phyloP scores from a whole-genome alignment of 2,888 invertebrate species.

The Andrena bucephala region DNA sequence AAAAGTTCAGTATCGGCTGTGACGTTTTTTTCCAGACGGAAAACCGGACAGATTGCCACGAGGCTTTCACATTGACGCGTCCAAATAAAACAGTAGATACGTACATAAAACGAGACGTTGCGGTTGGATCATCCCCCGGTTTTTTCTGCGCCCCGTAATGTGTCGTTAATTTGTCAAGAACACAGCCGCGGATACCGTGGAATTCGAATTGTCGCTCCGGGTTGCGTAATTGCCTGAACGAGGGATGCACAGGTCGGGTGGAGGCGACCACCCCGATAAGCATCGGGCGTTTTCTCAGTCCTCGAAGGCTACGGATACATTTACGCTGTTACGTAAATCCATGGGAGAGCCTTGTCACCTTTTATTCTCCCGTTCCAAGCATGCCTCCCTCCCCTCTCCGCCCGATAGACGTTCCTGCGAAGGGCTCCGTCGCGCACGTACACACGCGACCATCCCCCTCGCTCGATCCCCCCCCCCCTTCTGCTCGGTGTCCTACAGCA shows the following conservation, averaged over 20 bases:
- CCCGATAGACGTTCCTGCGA: slow-evolving; percentile 22
- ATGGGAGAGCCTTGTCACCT: slow-evolving; percentile 47
- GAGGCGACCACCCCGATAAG: slow-evolving; percentile 9
- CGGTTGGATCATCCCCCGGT: not conserved
- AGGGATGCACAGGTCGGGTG: not conserved
- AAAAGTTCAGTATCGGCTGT: slow-evolving; percentile 27
- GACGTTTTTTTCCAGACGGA: not conserved
- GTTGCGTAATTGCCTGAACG: slow-evolving; percentile 25
- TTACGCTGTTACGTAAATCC: slow-evolving; percentile 56
- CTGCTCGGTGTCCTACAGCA: slow-evolving; percentile 65
- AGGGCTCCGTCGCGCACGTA: slow-evolving; percentile 6
- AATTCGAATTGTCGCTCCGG: slow-evolving; percentile 1
- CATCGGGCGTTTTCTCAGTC: slow-evolving; percentile 8
- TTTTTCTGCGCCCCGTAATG: not conserved
- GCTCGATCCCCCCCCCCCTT: slow-evolving; percentile 48
- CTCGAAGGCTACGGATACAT: slow-evolving; percentile 28
- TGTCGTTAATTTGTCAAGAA: slow-evolving; percentile 19
- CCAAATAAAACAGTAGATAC: not conserved
- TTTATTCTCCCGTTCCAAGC: slow-evolving; percentile 45
- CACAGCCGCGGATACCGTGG: not conserved
- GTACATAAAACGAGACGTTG: not conserved
- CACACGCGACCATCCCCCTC: slow-evolving; percentile 15
- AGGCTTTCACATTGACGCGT: not conserved
- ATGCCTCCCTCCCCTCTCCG: slow-evolving; percentile 14
- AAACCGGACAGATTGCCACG: not conserved